A percentile compares a stretch with the other conserved stretches of the same genome.
Evolutionary conservation across 2,888 invertebrate genomes (phyloP).

Genomic region (Unio pictorum): DNA sequence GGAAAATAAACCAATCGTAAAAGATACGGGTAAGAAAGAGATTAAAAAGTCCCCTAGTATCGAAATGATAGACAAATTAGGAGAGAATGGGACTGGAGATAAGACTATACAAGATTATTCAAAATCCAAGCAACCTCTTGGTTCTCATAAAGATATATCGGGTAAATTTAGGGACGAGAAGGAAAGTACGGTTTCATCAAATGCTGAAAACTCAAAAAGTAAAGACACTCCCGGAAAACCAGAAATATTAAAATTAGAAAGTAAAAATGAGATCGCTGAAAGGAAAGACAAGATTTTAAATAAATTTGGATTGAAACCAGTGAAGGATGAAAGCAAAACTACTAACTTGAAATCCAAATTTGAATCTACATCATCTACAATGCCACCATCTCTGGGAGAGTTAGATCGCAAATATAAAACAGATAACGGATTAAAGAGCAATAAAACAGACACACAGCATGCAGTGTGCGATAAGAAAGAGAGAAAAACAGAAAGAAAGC

Average conservation of each 20-base stretch:
- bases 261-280: slow-evolving; percentile 3
- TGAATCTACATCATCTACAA: slow-evolving; percentile 8
- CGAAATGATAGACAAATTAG: slow-evolving; percentile 1
- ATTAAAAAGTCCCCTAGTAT: background rate
- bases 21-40: slow-evolving; percentile 1
- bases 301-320: slow-evolving; percentile 3
- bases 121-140: slow-evolving; percentile 3
- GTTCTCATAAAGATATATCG: slow-evolving; percentile 1
- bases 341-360: slow-evolving; percentile 12
- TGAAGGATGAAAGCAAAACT: slow-evolving; percentile 5
- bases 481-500: slow-evolving; percentile 13
- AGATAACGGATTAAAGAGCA: background rate
- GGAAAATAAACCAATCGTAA: slow-evolving; percentile 3
- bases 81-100: slow-evolving; percentile 11
- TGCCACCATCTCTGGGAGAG: slow-evolving; percentile 4
- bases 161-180: background rate
- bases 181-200: background rate
- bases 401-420: slow-evolving; percentile 10
- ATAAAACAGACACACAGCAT: background rate
- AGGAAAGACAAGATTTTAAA: slow-evolving; percentile 2
- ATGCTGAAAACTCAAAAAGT: too few species aligned
- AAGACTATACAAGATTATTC: slow-evolving; percentile 1
- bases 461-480: slow-evolving; percentile 5
- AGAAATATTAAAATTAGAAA: too few species aligned
- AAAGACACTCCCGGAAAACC: too few species aligned